Percentiles rank a stretch among this genome's conserved stretches.
Evolutionary conservation across 2,113 vertebrate species (phyloP).

Genomic region (Ammodytes marinus): DNA sequence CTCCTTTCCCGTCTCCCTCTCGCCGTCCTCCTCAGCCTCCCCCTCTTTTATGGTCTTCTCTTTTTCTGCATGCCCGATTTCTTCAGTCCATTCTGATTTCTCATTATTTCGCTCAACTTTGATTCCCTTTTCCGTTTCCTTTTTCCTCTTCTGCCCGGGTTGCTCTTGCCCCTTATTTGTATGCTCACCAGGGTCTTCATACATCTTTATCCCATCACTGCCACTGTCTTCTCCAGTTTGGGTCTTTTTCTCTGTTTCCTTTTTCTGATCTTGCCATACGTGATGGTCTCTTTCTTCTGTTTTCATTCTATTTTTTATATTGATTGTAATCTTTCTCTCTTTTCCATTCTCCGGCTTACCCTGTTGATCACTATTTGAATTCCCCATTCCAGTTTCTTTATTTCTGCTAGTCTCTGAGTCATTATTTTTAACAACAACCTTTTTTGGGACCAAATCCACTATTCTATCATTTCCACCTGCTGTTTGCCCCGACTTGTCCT

Average conservation of each 20-base stretch:
- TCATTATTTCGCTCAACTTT: conserved; percentile 61
- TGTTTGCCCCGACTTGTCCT: conserved; percentile 30
- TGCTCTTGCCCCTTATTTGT: conserved; percentile 53
- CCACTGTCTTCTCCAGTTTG: conserved; percentile 28
- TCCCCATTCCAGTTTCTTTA: background rate
- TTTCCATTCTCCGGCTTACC: conserved; percentile 29
- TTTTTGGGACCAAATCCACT: conserved; percentile 26
- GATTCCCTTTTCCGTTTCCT: conserved; percentile 57
- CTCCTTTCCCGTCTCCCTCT: conserved; percentile 20
- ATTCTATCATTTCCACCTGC: conserved; percentile 38
- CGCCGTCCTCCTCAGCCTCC: conserved; percentile 19
- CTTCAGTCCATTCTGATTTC: conserved; percentile 60
- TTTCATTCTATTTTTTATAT: conserved; percentile 43
- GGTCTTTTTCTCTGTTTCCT: conserved; percentile 43
- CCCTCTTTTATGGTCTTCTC: conserved; percentile 51
- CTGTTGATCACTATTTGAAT: conserved; percentile 13
- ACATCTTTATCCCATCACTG: conserved; percentile 63
- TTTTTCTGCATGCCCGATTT: conserved; percentile 34
- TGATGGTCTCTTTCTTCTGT: conserved; percentile 43
- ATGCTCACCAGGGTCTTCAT: conserved; percentile 43
- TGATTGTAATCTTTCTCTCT: conserved; percentile 21
- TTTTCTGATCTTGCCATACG: conserved; percentile 48
- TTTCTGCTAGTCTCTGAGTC: conserved; percentile 45
- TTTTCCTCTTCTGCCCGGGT: conserved; percentile 45
- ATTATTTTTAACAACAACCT: conserved; percentile 47